Percentiles rank a stretch among this genome's conserved stretches.
Conservation (phyloP, 2,888 invertebrate species). For the Cryptops parisi region DNA sequence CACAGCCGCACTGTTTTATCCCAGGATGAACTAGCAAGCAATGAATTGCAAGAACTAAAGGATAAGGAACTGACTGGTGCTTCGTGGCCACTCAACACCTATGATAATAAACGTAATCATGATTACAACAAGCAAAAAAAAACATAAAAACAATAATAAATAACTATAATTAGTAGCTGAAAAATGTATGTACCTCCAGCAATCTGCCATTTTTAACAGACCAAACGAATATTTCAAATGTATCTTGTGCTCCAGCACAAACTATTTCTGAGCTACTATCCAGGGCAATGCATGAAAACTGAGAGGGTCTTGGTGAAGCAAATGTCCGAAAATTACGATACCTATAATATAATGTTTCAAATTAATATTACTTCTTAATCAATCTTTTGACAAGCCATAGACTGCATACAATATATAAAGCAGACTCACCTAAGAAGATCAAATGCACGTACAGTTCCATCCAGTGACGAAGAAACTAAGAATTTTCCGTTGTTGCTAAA, state of each 20-base stretch:
- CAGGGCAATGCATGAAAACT: slow-evolving; percentile 77
- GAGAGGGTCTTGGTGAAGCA: slow-evolving; percentile 77
- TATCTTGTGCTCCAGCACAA: slow-evolving; percentile 86
- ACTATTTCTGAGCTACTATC: slow-evolving; percentile 85
- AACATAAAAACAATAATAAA: neutral
- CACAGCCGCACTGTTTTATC: slow-evolving; percentile 83
- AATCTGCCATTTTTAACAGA: slow-evolving; percentile 82
- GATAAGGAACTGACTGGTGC: slow-evolving; percentile 73
- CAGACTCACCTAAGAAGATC: slow-evolving; percentile 61
- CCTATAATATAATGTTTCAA: slow-evolving; percentile 40
- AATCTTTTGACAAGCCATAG: neutral
- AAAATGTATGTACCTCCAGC: slow-evolving; percentile 48
- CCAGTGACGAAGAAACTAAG: slow-evolving; percentile 81
- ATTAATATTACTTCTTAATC: neutral
- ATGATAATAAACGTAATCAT: neutral
- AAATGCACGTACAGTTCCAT: slow-evolving; percentile 92
- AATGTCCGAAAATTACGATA: slow-evolving; percentile 97
- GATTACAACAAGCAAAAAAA: neutral
- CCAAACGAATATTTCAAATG: slow-evolving; percentile 93
- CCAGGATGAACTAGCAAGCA: slow-evolving; percentile 80
- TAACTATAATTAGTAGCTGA: neutral
- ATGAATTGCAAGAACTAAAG: slow-evolving; percentile 55
- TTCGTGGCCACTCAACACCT: slow-evolving; percentile 79
- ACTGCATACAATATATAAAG: too few relatives aligned
- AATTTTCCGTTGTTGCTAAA: slow-evolving; percentile 89